Evolutionary conservation across 1,140 invertebrate genomes (phyloP), one percentile per base, ranked within the genome.

Genomic region (Caenorhabditis remanei): DNA sequence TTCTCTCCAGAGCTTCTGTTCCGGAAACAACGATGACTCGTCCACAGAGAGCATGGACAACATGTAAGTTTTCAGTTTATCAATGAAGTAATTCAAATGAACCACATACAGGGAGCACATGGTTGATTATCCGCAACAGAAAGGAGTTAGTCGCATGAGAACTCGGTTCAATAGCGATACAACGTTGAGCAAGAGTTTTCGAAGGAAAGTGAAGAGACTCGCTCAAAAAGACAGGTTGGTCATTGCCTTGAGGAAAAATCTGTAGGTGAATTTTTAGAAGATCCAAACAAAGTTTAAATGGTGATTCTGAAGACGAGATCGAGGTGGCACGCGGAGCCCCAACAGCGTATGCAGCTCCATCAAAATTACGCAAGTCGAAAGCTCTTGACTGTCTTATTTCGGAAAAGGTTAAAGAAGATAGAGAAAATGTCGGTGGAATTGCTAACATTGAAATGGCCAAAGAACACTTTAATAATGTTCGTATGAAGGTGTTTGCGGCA

Each of bases 401-500:
- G 19, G 16, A 71, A 48, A 50, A 56, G 14, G 65, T 48, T 11
- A 58, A 85, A 55, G 11, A 67, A 21, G 71, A 43, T 5, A 46
- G 53, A 46, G 61, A 61, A 63, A 5, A 41, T 41, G 6, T 32
- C 46, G 58, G 56, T 9, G 24, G 41, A 24, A 3, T 21, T 67
- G 71, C 46, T 8, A 21, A 53, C 41, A 67, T 65, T 43, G 84
- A 61, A 43, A 63, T 85, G 63, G 58, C 84, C 7, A 85, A 85
- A 32, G 14, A 21, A 8, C 56, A 85, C 40, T 85, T 48, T n/a
- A 87, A 87, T 19, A 50, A 48, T 21, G 84, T 61, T 21, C 61
- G 87, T 5, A 84, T 87, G 83, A 87, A 87, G 50, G 43, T 87
- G 7, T 87, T 87, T 48, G 87, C 87, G 5, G 79, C 87, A 6